These are phyloP conservation scores for Ictalurus punctatus DNA, from an alignment of 2,113 vertebrate species.

Conservation along the genomic window DNA sequence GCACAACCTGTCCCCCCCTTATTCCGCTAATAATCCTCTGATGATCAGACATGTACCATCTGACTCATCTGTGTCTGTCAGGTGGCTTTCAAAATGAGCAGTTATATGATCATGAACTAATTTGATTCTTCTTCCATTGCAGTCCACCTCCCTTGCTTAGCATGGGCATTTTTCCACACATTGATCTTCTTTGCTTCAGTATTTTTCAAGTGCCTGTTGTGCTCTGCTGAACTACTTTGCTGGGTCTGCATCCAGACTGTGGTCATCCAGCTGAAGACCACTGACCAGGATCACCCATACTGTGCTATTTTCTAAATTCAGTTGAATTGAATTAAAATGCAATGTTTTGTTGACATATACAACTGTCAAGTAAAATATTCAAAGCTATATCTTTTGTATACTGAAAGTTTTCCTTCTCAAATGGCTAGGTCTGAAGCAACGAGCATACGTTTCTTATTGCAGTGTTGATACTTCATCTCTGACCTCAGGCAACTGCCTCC, in stretches of 20 bases:
- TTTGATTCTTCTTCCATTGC: neutral
- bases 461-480: conserved; percentile 43
- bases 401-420: neutral
- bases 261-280: neutral
- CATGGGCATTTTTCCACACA: neutral
- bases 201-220: neutral
- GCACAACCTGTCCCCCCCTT: neutral
- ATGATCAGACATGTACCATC: neutral
- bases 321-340: neutral
- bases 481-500: conserved; percentile 52
- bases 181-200: neutral
- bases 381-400: neutral
- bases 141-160: neutral
- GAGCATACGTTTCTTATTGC: conserved; percentile 9
- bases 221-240: neutral
- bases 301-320: neutral
- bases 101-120: neutral
- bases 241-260: neutral
- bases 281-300: neutral
- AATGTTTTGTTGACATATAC: neutral
- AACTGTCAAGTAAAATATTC: neutral
- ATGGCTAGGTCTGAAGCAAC: neutral
- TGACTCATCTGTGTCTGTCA: neutral
- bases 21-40: neutral
- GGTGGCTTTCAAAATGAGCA: neutral